Percentiles rank a stretch among this genome's conserved stretches.
These are phyloP conservation scores for Vimba vimba DNA, from an alignment of 2,113 vertebrate genomes.

Conservation along the genomic window DNA sequence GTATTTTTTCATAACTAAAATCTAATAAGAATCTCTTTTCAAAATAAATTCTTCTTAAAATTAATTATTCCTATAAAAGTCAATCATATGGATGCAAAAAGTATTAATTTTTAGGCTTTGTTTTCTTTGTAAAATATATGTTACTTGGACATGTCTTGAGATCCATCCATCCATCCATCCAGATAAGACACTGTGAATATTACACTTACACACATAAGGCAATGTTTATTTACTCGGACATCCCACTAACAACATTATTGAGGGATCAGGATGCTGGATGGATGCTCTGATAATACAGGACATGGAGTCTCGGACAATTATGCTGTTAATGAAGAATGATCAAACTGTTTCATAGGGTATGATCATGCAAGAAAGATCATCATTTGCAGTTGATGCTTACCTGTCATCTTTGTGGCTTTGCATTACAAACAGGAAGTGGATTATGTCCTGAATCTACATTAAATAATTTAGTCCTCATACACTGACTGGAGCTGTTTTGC, in stretches of 20 bases:
- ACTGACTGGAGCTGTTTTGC: slow-evolving; percentile 7
- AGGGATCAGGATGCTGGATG: neutral
- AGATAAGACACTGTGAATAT: too few species aligned
- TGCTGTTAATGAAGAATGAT: slow-evolving; percentile 21
- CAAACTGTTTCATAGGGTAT: neutral
- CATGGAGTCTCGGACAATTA: slow-evolving; percentile 18
- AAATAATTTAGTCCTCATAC: neutral
- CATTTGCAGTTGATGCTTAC: neutral
- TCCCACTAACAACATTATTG: neutral
- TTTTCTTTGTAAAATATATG: neutral
- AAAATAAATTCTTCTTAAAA: neutral
- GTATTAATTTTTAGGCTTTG: neutral
- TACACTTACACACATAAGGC: too few species aligned
- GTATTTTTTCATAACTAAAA: neutral
- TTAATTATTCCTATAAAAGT: neutral
- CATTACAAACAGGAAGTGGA: neutral
- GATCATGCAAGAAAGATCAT: slow-evolving; percentile 9
- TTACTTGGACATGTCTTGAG: too few species aligned
- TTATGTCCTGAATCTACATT: neutral
- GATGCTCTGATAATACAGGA: neutral
- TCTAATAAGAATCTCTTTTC: neutral
- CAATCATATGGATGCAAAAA: neutral
- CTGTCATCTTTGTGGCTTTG: neutral
- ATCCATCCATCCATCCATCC: too few species aligned
- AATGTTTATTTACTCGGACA: too few species aligned